These are phyloP conservation scores for Pangasius djambal DNA, from an alignment of 2,797 vertebrate species.

Conservation along the genomic window DNA sequence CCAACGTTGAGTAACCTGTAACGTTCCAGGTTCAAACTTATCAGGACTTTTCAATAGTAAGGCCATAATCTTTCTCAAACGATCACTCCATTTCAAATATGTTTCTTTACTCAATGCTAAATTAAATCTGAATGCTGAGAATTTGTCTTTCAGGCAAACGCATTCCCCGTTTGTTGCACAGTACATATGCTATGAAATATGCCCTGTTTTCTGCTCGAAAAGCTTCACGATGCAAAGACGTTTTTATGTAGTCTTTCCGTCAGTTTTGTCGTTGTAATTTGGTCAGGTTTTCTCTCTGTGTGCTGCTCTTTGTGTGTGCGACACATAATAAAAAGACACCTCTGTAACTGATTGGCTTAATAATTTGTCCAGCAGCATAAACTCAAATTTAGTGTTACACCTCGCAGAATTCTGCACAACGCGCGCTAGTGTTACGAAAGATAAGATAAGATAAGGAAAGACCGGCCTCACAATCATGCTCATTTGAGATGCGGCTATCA, in stretches of 20 bases:
- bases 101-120: neutral
- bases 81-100: neutral
- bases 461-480: slow-evolving; percentile 25
- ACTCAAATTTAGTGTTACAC: slow-evolving; percentile 10
- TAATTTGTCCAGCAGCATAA: slow-evolving; percentile 12
- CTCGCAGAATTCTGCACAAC: slow-evolving; percentile 14
- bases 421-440: neutral
- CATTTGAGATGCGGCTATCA: slow-evolving; percentile 32
- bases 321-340: neutral
- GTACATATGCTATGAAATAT: neutral
- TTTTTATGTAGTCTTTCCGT: neutral
- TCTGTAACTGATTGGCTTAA: neutral
- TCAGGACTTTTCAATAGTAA: neutral
- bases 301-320: neutral
- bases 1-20: neutral
- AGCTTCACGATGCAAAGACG: neutral
- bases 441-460: slow-evolving; percentile 29
- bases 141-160: neutral
- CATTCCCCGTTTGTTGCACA: neutral
- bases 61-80: neutral
- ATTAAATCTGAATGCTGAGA: neutral
- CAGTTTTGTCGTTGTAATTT: neutral
- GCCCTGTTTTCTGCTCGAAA: neutral
- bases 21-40: neutral
- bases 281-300: neutral